Percentiles rank a stretch among this genome's conserved stretches.
Evolutionary conservation across 2,797 vertebrate species (phyloP).

Genomic region (Sparidentex hasta): DNA sequence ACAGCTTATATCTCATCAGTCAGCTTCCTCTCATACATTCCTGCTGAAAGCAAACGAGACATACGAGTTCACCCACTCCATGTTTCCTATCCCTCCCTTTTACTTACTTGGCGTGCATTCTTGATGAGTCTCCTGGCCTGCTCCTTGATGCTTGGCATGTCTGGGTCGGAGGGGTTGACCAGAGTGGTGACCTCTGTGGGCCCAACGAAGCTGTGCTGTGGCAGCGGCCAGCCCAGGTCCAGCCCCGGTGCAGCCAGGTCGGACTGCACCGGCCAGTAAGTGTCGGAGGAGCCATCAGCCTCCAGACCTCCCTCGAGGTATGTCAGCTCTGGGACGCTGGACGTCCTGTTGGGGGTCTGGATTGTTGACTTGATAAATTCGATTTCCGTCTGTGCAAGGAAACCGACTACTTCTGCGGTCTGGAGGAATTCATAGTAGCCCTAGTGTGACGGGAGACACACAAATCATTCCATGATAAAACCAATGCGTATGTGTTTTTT

Average conservation of each 20-base stretch:
- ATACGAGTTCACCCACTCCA: constrained; percentile 6
- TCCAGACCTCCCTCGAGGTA: constrained; percentile 75
- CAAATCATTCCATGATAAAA: constrained; percentile 8
- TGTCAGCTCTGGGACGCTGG: constrained; percentile 80
- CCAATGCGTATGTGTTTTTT: background rate
- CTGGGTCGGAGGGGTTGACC: constrained; percentile 93
- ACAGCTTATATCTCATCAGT: background rate
- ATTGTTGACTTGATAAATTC: constrained; percentile 91
- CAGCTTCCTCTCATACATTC: background rate
- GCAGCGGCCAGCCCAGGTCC: constrained; percentile 95
- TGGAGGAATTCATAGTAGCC: constrained; percentile 93
- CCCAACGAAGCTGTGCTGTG: constrained; percentile 92
- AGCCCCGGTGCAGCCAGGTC: constrained; percentile 95
- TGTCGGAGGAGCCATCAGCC: constrained; percentile 93
- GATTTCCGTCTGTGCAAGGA: constrained; percentile 91
- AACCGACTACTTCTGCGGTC: constrained; percentile 85
- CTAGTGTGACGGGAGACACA: constrained; percentile 63
- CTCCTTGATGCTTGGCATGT: constrained; percentile 96
- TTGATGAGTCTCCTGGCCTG: constrained; percentile 96
- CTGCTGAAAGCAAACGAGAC: constrained; percentile 21
- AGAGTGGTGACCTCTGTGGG: constrained; percentile 96
- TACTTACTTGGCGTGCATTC: constrained; percentile 92
- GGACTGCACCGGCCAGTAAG: constrained; percentile 98
- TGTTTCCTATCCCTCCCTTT: background rate
- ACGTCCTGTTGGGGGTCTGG: constrained; percentile 84